phyloP scores from a whole-genome alignment of 2,113 vertebrate genomes.

The Tylochromis polylepis region DNA sequence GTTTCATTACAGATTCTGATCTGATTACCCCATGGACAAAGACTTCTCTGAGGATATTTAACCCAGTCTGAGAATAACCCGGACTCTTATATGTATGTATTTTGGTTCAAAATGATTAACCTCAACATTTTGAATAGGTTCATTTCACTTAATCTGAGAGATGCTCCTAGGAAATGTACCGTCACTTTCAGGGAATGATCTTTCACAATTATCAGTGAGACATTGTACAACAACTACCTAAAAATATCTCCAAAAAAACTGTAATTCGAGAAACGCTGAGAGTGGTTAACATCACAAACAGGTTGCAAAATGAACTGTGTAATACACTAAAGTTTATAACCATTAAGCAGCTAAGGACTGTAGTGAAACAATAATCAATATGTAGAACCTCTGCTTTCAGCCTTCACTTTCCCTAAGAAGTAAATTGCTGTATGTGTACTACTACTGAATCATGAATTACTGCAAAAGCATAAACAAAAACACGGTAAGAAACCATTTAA shows the following conservation, averaged over 20 bases:
- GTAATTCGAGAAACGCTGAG: accelerated
- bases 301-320: neutral
- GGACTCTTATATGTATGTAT: neutral
- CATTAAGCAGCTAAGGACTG: neutral
- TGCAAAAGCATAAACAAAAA: neutral
- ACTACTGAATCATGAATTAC: neutral
- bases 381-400: neutral
- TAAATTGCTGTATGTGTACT: accelerated
- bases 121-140: neutral
- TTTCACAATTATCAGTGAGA: neutral
- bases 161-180: neutral
- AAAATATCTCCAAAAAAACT: neutral
- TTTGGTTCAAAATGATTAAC: neutral
- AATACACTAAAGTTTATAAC: neutral
- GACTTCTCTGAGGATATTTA: neutral
- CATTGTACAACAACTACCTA: accelerated
- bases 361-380: too few species aligned
- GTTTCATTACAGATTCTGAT: neutral
- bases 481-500: neutral
- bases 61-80: neutral
- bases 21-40: neutral
- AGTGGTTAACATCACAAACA: neutral
- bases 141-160: neutral
- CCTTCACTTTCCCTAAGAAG: accelerated
- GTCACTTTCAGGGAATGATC: neutral